Evolutionary conservation across 2,797 vertebrate genomes (phyloP).

Genomic region (Phyllotis vaccarum): DNA sequence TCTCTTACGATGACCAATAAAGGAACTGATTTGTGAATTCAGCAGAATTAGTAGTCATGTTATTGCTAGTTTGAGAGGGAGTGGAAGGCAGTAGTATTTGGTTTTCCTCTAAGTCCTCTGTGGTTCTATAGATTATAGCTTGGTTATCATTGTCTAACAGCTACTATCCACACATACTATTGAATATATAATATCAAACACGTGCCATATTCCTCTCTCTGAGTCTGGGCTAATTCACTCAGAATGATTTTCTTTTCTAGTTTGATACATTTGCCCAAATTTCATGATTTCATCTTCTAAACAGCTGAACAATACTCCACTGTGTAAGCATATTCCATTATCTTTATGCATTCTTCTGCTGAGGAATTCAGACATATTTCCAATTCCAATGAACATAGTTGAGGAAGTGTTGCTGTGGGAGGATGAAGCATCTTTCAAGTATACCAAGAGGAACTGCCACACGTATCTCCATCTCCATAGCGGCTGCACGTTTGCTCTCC

Average conservation of each 20-base stretch:
- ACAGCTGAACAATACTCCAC: not conserved
- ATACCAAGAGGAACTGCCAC: not conserved
- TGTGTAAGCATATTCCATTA: no score
- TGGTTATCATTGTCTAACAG: not conserved
- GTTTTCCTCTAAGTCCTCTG: not conserved
- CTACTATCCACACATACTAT: not conserved
- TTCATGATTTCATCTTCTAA: not conserved
- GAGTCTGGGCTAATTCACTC: not conserved
- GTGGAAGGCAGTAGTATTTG: not conserved
- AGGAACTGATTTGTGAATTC: not conserved
- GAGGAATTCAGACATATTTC: not conserved
- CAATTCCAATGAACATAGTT: not conserved
- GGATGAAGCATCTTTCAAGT: not conserved
- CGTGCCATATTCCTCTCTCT: not conserved
- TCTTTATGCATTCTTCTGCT: not conserved
- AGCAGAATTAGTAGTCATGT: not conserved
- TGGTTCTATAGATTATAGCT: not conserved
- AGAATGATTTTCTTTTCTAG: not conserved
- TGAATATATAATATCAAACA: not conserved
- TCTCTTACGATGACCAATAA: not conserved
- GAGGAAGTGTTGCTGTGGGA: not conserved
- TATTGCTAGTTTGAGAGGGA: not conserved
- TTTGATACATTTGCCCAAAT: not conserved
- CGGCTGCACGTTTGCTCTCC: not conserved
- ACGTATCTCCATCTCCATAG: not conserved